Evolutionary conservation across 2,113 vertebrate species (phyloP).

Genomic region (Chunga burmeisteri): DNA sequence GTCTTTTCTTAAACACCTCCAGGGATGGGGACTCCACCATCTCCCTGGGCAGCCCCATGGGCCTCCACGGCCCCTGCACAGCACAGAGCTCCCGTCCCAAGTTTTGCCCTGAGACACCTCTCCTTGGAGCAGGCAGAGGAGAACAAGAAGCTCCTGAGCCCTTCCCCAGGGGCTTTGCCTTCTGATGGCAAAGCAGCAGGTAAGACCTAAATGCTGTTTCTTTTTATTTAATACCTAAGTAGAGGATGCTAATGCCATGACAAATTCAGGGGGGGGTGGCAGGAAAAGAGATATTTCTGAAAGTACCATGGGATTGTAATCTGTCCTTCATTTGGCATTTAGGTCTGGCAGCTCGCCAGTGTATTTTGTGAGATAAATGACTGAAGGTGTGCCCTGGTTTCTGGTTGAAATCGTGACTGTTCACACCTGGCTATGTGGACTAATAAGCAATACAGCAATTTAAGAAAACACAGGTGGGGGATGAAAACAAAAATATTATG

Average conservation of each 20-base stretch:
- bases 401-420: neutral
- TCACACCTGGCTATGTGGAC: rapidly evolving
- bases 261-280: no score
- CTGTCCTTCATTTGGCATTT: neutral
- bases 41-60: no score
- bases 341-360: neutral
- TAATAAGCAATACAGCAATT: neutral
- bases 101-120: neutral
- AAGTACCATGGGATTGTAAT: neutral
- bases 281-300: neutral
- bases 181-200: neutral
- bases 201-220: neutral
- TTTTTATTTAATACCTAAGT: neutral
- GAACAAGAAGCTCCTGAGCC: neutral
- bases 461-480: neutral
- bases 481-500: neutral
- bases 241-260: neutral
- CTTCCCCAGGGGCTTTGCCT: neutral
- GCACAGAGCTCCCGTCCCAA: rapidly evolving
- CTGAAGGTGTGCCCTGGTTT: neutral
- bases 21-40: no score
- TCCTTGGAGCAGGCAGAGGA: neutral
- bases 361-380: neutral
- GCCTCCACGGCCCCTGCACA: neutral
- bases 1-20: no score